These are phyloP conservation scores for Centrocercus urophasianus DNA, from an alignment of 2,113 vertebrate species.

Conservation along the genomic window DNA sequence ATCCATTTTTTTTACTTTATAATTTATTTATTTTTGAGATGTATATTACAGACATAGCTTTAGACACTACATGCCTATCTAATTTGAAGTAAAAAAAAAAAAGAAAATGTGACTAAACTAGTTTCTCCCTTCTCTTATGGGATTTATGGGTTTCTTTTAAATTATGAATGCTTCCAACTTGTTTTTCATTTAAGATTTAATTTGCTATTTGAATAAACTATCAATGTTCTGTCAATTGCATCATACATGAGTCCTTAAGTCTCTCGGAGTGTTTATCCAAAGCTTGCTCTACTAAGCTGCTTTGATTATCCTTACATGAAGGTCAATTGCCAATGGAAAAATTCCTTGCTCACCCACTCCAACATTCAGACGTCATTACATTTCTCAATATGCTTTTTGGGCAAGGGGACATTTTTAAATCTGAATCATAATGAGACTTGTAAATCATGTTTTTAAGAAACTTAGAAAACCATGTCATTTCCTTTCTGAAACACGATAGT, in stretches of 20 bases:
- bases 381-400: not conserved
- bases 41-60: not conserved
- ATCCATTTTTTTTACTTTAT: not conserved
- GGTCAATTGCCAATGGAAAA: not conserved
- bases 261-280: not conserved
- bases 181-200: not conserved
- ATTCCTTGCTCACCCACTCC: not conserved
- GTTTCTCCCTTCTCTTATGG: not conserved
- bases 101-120: not conserved
- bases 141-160: not conserved
- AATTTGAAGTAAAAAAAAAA: slow-evolving; percentile 11
- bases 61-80: not conserved
- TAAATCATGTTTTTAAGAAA: not conserved
- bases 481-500: not conserved
- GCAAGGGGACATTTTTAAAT: not conserved
- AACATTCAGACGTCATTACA: not conserved
- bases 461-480: not conserved
- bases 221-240: not conserved
- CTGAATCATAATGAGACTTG: not conserved
- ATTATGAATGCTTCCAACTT: not conserved
- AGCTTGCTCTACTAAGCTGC: not conserved
- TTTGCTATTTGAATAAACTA: not conserved
- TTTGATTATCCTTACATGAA: not conserved
- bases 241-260: not conserved
- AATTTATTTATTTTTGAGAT: not conserved